phyloP scores from a whole-genome alignment of 1,140 invertebrate species.

The Eciton burchellii region DNA sequence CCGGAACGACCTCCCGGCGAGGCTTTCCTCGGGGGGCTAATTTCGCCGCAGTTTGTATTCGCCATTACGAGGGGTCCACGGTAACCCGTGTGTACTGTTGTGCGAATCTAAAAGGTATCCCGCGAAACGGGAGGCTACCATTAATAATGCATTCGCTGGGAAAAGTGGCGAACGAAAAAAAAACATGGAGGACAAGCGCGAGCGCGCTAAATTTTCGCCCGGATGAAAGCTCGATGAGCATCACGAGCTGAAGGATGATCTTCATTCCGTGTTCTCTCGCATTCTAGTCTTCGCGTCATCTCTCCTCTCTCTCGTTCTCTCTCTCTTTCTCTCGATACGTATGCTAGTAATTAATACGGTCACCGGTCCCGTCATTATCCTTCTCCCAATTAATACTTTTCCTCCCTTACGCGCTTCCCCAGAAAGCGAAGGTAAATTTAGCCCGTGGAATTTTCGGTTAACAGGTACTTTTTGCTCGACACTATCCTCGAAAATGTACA shows the following conservation, averaged over 20 bases:
- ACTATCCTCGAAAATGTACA: not conserved
- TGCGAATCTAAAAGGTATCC: slow-evolving; percentile 2
- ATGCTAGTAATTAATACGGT: not conserved
- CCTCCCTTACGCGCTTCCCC: not conserved
- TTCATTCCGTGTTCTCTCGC: not conserved
- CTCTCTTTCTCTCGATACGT: not conserved
- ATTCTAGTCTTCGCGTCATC: not conserved
- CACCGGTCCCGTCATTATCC: not conserved
- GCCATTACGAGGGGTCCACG: slow-evolving; percentile 34
- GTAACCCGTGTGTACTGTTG: slow-evolving; percentile 7
- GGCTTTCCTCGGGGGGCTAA: slow-evolving; percentile 53
- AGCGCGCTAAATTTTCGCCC: slow-evolving; percentile 29
- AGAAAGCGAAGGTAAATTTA: not conserved
- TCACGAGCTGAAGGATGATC: slow-evolving; percentile 2
- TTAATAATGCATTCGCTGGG: slow-evolving; percentile 41
- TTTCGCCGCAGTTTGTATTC: slow-evolving; percentile 61
- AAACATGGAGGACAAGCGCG: slow-evolving; percentile 18
- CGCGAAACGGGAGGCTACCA: slow-evolving; percentile 16
- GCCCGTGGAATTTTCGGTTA: not conserved
- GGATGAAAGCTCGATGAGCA: slow-evolving; percentile 26
- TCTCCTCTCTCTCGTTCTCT: no score
- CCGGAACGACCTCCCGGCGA: slow-evolving; percentile 34
- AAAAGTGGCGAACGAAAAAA: slow-evolving; percentile 14
- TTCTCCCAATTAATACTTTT: slow-evolving; percentile 1
- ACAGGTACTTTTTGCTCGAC: not conserved